Evolutionary conservation across 2,113 vertebrate species (phyloP).

Genomic region (Piprites chloris): DNA sequence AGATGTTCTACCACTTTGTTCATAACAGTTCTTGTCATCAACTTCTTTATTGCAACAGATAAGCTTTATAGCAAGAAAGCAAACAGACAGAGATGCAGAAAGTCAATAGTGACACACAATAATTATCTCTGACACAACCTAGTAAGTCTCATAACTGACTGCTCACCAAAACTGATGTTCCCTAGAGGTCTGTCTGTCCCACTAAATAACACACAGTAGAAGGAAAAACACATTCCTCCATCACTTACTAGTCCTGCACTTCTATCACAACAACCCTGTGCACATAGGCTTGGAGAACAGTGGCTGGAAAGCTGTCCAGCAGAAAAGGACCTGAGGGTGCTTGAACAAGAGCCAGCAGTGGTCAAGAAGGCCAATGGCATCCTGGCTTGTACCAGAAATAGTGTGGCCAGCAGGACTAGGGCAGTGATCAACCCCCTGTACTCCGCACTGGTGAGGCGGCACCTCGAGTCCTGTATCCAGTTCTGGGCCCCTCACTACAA

Average conservation of each 20-base stretch:
- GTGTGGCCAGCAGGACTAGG: background rate
- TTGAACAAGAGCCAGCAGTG: background rate
- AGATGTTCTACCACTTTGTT: background rate
- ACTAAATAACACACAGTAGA: background rate
- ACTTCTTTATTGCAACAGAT: background rate
- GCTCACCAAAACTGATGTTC: background rate
- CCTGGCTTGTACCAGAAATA: too few species aligned
- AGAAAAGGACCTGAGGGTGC: background rate
- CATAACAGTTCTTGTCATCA: background rate
- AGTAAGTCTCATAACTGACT: background rate
- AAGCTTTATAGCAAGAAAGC: background rate
- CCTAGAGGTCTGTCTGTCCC: background rate
- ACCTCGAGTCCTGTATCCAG: background rate
- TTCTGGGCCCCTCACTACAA: background rate
- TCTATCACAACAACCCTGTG: background rate
- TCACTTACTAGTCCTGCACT: background rate
- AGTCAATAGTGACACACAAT: background rate
- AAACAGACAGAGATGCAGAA: background rate
- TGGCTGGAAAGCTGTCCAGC: background rate
- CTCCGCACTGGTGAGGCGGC: fast-evolving
- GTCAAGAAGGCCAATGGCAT: background rate
- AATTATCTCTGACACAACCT: background rate
- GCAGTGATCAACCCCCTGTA: fast-evolving
- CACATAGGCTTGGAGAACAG: background rate
- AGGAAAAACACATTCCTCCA: background rate